Percentiles rank a stretch among this genome's conserved stretches.
phyloP scores from a whole-genome alignment of 2,113 vertebrate species.

The Datnioides undecimradiatus region DNA sequence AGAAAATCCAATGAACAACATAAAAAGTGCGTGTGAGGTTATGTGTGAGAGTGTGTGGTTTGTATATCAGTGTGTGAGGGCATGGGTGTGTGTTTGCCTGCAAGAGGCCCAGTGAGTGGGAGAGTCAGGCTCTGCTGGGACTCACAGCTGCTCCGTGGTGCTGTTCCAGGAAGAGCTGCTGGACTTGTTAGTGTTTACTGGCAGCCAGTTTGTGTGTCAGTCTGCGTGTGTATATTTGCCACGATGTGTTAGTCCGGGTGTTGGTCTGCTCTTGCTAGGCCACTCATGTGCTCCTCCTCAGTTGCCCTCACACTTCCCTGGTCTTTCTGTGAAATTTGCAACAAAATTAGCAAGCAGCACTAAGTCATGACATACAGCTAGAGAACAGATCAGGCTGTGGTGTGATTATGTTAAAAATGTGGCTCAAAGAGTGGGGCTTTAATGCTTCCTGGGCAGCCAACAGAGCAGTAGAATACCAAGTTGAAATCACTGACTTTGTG shows the following conservation, averaged over 20 bases:
- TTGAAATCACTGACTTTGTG: background rate
- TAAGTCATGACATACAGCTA: constrained; percentile 23
- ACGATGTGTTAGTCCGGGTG: constrained; percentile 53
- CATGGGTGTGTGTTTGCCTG: constrained; percentile 73
- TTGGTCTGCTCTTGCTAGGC: constrained; percentile 57
- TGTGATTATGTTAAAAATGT: background rate
- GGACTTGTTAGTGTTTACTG: constrained; percentile 83
- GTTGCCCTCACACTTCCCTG: constrained; percentile 36
- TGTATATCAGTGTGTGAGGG: constrained; percentile 66
- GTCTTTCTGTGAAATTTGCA: constrained; percentile 36
- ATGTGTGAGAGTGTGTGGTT: constrained; percentile 51
- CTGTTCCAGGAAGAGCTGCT: constrained; percentile 82
- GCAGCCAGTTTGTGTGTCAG: constrained; percentile 65
- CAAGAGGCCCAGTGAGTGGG: constrained; percentile 76
- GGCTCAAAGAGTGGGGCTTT: constrained; percentile 5
- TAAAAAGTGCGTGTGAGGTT: constrained; percentile 36
- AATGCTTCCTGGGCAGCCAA: background rate
- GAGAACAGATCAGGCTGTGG: background rate
- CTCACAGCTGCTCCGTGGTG: constrained; percentile 79
- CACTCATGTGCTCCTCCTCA: constrained; percentile 36
- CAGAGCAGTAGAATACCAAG: background rate
- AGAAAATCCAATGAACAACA: constrained; percentile 1
- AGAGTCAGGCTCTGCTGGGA: constrained; percentile 81
- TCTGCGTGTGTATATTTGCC: constrained; percentile 40
- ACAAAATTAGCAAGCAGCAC: background rate